These are phyloP conservation scores for Castor canadensis DNA, from an alignment of 2,113 vertebrate genomes.

Conservation along the genomic window DNA sequence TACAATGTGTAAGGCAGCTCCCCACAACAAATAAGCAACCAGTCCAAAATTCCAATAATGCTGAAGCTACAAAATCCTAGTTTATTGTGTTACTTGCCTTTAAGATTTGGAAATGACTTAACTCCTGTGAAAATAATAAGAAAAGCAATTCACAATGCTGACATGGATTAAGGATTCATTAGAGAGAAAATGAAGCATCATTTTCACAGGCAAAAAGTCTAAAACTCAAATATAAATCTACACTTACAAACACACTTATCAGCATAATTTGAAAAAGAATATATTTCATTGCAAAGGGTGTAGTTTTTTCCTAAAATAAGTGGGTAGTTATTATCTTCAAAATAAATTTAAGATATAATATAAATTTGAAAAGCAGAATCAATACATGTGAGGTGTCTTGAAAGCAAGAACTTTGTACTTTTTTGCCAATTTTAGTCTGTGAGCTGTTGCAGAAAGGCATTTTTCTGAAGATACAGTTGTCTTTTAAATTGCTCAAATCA, in stretches of 20 bases:
- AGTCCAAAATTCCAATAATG: background rate
- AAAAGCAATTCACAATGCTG: background rate
- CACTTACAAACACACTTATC: background rate
- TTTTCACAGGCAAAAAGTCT: background rate
- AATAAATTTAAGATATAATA: background rate
- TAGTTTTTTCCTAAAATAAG: background rate
- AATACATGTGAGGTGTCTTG: background rate
- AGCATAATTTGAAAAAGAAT: constrained; percentile 20
- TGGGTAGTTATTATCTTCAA: background rate
- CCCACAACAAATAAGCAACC: background rate
- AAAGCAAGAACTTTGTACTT: constrained; percentile 44
- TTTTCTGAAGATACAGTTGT: constrained; percentile 71
- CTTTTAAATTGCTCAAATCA: constrained; percentile 73
- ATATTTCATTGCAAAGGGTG: background rate
- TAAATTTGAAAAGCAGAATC: background rate
- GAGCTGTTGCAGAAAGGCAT: constrained; percentile 41
- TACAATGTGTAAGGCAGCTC: background rate
- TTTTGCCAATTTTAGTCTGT: constrained; percentile 15
- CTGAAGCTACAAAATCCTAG: background rate
- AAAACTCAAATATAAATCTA: background rate
- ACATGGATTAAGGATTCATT: background rate
- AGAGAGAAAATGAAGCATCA: background rate
- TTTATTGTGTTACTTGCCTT: background rate
- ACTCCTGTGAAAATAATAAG: background rate
- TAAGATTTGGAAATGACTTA: background rate